Base-by-base conservation (phyloP, 2,797 vertebrate species). In the Gymnoscopelus microlampas region DNA sequence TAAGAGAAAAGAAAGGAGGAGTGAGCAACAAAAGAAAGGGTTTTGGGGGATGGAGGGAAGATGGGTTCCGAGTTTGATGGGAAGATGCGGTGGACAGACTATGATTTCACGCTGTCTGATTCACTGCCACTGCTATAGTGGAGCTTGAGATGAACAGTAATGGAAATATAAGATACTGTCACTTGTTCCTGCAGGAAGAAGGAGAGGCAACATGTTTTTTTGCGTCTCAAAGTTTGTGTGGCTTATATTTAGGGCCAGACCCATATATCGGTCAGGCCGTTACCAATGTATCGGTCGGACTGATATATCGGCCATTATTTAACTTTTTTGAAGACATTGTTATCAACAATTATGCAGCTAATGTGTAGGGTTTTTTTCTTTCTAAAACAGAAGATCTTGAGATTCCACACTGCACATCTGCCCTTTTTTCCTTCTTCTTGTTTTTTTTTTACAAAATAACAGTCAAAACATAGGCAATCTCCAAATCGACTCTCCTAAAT, bases 41-140 rank as follows among this genome's bases (percentile, higher is more conserved):
- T 58, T 60, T 26, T 44, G 13, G 29, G 15, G 14, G 48, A n/a
- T 44, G 48, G 29, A 6, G 53, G 10, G 26, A 6, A 3, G n/a
- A 10, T 19, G 11, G 60, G 47, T 14, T 62, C 44, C 66, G 54
- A 54, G 73, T 58, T 66, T 71, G 80, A 84, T 51, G 74, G 66
- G 57, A 77, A 71, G 80, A 76, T 77, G 77, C 77, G 54, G 32
- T 59, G 75, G 75, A 68, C 70, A 80, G 77, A 82, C 78, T 47
- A 68, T 60, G 72, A 87, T 85, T 86, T 87, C 84, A 84, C 14
- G 72, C 62, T 81, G 86, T 85, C 83, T 87, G 80, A 74, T 64
- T 23, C 14, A 9, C 32, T 7, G 1, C 6, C 0, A 24, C 39
- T 53, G 71, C 59, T 57, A 49, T 13, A 44, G 47, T 63, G 63